Percentiles rank a stretch among this genome's conserved stretches.
Evolutionary conservation across 2,113 vertebrate species (phyloP).

Genomic region (Larimichthys polyactis): DNA sequence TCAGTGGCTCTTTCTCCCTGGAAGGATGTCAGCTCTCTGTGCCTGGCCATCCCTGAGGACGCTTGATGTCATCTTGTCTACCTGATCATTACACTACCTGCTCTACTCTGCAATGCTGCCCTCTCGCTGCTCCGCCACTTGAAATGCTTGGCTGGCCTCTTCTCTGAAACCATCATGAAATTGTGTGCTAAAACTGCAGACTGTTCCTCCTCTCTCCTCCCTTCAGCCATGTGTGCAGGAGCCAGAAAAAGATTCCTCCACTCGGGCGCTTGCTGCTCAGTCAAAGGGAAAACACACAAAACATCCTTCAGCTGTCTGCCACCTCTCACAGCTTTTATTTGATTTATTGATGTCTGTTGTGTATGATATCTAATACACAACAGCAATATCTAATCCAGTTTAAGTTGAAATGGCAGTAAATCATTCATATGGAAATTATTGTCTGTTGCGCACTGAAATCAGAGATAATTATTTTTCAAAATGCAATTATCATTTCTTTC

Average conservation of each 20-base stretch:
- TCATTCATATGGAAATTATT: background rate
- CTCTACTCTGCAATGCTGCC: conserved; percentile 74
- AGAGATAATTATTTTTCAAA: background rate
- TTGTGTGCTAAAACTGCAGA: conserved; percentile 63
- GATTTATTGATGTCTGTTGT: conserved; percentile 3
- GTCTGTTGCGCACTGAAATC: background rate
- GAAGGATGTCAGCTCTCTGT: conserved; percentile 63
- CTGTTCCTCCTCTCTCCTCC: conserved; percentile 59
- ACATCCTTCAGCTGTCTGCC: conserved; percentile 9
- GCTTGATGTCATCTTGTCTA: conserved; percentile 80
- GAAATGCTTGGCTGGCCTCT: conserved; percentile 81
- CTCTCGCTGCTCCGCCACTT: conserved; percentile 76
- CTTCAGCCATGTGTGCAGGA: conserved; percentile 56
- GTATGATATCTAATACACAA: background rate
- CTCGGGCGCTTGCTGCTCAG: conserved; percentile 53
- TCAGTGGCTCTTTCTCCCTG: conserved; percentile 66
- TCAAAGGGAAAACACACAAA: conserved; percentile 51
- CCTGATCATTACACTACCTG: conserved; percentile 79
- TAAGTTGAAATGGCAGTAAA: background rate
- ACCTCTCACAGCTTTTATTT: conserved; percentile 22
- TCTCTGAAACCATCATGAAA: conserved; percentile 77
- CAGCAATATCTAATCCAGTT: background rate
- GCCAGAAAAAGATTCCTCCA: conserved; percentile 65
- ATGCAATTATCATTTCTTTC: background rate
- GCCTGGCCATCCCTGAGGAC: conserved; percentile 71